phyloP scores from a whole-genome alignment of 2,888 invertebrate genomes.

The Schizaphis graminum region DNA sequence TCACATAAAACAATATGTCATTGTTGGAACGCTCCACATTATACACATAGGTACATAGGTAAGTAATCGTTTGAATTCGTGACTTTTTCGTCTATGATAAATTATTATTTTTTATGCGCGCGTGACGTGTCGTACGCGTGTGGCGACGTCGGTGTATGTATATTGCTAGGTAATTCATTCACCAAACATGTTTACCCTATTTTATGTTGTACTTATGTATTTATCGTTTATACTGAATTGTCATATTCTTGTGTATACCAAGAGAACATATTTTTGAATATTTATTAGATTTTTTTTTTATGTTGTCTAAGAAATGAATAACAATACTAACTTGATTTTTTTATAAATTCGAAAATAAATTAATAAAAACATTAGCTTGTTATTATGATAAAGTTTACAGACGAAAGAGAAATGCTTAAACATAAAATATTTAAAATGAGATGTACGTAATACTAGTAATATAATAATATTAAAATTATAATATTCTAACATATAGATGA shows the following conservation, averaged over 20 bases:
- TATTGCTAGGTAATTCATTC: not conserved
- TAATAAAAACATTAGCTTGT: not conserved
- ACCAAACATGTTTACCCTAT: not conserved
- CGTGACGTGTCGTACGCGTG: not conserved
- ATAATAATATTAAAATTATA: too few species aligned
- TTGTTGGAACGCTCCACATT: not conserved
- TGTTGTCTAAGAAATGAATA: not conserved
- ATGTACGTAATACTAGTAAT: too few species aligned
- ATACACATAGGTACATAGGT: not conserved
- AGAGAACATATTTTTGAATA: not conserved
- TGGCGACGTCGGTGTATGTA: not conserved
- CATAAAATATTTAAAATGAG: not conserved
- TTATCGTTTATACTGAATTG: not conserved
- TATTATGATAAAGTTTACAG: not conserved
- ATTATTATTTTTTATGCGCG: conserved; percentile 25
- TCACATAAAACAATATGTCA: not conserved
- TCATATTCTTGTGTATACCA: not conserved
- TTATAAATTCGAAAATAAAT: not conserved
- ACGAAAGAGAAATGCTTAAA: not conserved
- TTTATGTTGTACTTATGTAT: not conserved
- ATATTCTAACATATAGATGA: not conserved
- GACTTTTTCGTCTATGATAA: conserved; percentile 15
- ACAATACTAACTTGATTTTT: not conserved
- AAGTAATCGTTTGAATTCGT: conserved; percentile 25
- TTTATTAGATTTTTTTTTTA: not conserved